A percentile compares a stretch with the other conserved stretches of the same genome.
Conservation (phyloP, 2,888 invertebrate genomes). For the Opisthograptis luteolata region DNA sequence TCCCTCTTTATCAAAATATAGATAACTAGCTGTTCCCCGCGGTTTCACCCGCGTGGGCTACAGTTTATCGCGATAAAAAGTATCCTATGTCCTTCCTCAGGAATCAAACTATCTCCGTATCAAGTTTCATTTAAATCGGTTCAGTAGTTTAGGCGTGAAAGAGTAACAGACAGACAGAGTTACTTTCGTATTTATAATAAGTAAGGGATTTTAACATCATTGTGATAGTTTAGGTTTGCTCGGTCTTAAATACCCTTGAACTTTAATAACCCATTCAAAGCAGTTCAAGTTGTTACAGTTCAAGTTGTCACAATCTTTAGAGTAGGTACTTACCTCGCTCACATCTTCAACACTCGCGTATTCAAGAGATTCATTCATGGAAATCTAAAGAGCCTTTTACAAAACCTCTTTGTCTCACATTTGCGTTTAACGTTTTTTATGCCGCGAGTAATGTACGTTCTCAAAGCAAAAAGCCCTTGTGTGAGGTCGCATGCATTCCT, state of each 20-base stretch:
- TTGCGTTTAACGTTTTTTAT: conserved; percentile 28
- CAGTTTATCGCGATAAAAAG: no score
- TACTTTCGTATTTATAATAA: no score
- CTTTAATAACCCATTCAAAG: conserved; percentile 1
- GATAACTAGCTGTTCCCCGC: no score
- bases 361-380: background rate
- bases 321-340: background rate
- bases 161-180: no score
- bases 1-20: no score
- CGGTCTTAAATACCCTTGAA: conserved; percentile 5
- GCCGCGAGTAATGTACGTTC: conserved; percentile 13
- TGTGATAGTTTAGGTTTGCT: background rate
- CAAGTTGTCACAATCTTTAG: conserved; percentile 2
- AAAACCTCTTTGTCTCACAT: conserved; percentile 3
- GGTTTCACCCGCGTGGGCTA: no score
- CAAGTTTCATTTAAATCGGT: no score
- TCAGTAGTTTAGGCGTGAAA: no score
- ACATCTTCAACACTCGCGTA: background rate
- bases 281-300: no score
- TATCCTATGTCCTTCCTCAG: no score
- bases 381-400: background rate
- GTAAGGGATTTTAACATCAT: no score
- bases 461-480: conserved; percentile 29
- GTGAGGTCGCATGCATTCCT: conserved; percentile 25
- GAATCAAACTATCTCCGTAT: no score